Conservation (phyloP, 2,797 vertebrate species). For the Otolemur crassicaudatus region DNA sequence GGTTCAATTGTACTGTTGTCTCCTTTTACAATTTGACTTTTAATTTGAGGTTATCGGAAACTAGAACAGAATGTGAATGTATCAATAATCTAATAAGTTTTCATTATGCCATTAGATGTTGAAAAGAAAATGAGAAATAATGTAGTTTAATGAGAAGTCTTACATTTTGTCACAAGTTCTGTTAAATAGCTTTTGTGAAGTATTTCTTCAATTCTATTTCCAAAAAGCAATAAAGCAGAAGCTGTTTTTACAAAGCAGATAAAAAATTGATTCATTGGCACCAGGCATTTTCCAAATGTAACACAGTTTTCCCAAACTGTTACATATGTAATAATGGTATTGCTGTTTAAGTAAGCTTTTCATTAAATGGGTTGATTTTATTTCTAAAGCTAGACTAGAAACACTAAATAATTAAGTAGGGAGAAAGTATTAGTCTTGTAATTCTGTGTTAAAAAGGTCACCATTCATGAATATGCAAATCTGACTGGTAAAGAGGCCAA, state of each 20-base stretch:
- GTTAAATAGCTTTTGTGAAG: constrained; percentile 77
- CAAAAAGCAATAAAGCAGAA: constrained; percentile 84
- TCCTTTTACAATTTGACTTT: constrained; percentile 75
- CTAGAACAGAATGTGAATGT: constrained; percentile 46
- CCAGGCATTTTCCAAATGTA: constrained; percentile 82
- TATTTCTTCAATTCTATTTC: constrained; percentile 81
- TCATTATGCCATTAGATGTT: constrained; percentile 66
- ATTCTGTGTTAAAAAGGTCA: constrained; percentile 41
- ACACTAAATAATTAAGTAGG: constrained; percentile 48
- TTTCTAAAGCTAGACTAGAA: constrained; percentile 18
- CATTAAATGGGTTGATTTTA: constrained; percentile 74
- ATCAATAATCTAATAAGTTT: constrained; percentile 63
- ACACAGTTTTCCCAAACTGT: constrained; percentile 79
- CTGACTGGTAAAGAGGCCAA: not conserved
- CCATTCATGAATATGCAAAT: not conserved
- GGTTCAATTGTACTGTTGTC: constrained; percentile 54
- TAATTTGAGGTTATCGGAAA: constrained; percentile 64
- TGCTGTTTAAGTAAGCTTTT: constrained; percentile 82
- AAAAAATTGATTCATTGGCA: constrained; percentile 83
- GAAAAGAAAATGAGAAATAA: constrained; percentile 69
- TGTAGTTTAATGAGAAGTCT: constrained; percentile 71
- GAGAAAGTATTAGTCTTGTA: constrained; percentile 19
- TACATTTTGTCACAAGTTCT: constrained; percentile 73
- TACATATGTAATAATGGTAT: constrained; percentile 79
- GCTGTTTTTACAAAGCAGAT: constrained; percentile 81